Conservation (phyloP, 1,140 invertebrate genomes). For the Tetramorium parvispinum region DNA sequence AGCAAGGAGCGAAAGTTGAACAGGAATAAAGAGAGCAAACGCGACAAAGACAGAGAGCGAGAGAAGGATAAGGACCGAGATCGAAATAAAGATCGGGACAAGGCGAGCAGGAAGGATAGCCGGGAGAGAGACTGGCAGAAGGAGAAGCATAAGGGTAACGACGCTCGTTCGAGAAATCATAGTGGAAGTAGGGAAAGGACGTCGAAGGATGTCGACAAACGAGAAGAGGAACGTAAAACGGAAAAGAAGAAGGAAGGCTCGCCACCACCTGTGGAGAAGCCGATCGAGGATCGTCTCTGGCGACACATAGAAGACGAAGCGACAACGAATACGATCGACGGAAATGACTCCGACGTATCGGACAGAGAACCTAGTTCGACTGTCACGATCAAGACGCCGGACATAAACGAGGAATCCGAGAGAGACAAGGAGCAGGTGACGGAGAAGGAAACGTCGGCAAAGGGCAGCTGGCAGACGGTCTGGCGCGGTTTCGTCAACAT, state of each 20-base stretch:
- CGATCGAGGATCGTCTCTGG: slow-evolving; percentile 83
- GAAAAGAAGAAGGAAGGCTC: slow-evolving; percentile 77
- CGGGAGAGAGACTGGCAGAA: slow-evolving; percentile 70
- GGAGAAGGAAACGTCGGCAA: slow-evolving; percentile 58
- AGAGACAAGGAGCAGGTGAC: slow-evolving; percentile 74
- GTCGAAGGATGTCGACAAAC: slow-evolving; percentile 74
- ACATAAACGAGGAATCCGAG: slow-evolving; percentile 84
- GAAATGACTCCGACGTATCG: slow-evolving; percentile 84
- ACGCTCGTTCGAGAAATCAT: slow-evolving; percentile 53
- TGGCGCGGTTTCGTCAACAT: slow-evolving; percentile 96
- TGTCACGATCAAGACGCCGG: slow-evolving; percentile 87
- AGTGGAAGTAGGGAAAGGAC: slow-evolving; percentile 63
- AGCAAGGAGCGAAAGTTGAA: slow-evolving; percentile 79
- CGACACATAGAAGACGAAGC: slow-evolving; percentile 84
- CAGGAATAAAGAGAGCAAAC: slow-evolving; percentile 78
- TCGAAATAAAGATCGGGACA: slow-evolving; percentile 73
- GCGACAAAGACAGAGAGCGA: slow-evolving; percentile 78
- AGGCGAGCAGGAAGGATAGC: slow-evolving; percentile 71
- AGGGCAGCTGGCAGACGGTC: slow-evolving; percentile 85
- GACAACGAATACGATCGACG: slow-evolving; percentile 82
- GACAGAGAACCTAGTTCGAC: slow-evolving; percentile 87
- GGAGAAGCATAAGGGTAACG: slow-evolving; percentile 74
- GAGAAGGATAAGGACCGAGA: slow-evolving; percentile 80
- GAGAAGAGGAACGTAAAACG: slow-evolving; percentile 68
- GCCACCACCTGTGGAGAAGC: slow-evolving; percentile 71